These are phyloP conservation scores for Tauraco erythrolophus DNA, from an alignment of 2,113 vertebrate species.

Conservation along the genomic window DNA sequence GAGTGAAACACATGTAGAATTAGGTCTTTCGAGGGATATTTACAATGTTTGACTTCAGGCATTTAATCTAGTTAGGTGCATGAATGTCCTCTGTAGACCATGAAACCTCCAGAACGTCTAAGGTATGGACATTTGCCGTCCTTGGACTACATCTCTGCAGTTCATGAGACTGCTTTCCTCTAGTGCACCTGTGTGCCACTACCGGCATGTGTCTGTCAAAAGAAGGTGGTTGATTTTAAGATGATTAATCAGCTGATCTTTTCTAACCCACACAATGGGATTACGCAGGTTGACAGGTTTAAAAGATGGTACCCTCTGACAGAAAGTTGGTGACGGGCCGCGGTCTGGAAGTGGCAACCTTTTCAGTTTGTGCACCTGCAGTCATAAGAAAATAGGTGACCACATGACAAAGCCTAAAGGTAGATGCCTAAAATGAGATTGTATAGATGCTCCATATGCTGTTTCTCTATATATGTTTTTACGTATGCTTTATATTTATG, in stretches of 20 bases:
- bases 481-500: not conserved
- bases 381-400: not conserved
- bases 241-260: not conserved
- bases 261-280: not conserved
- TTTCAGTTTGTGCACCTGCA: not conserved
- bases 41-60: not conserved
- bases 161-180: not conserved
- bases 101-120: not conserved
- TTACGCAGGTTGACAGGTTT: not conserved
- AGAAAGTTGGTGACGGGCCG: not conserved
- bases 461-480: not conserved
- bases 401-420: not conserved
- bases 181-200: not conserved
- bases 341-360: not conserved
- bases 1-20: not conserved
- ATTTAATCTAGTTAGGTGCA: not conserved
- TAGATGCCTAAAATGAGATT: not conserved
- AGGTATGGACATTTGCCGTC: not conserved
- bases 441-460: not conserved
- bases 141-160: not conserved
- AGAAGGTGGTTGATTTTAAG: not conserved
- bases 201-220: not conserved
- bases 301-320: not conserved
- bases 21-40: not conserved
- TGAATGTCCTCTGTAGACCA: not conserved